Base-by-base conservation (phyloP, 2,888 invertebrate species). In the Rhorus exstirpatorius region DNA sequence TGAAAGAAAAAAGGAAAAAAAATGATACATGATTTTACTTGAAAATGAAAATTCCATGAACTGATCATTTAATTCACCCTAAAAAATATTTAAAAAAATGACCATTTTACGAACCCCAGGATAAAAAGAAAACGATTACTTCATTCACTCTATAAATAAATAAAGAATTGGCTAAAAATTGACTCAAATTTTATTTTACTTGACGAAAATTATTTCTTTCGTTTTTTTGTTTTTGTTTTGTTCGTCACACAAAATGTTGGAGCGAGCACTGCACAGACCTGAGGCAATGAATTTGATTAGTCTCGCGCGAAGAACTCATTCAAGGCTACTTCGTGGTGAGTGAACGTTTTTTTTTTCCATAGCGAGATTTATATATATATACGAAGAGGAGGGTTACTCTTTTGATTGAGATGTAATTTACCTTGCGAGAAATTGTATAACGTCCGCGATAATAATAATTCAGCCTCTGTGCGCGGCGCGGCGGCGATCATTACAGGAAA, bases 281-380 rank as follows among this genome's bases (percentile, higher is more conserved):
- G 78, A 58, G 80, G 84, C 84, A 83, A 80, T 83, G 84, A 83
- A 84, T 84, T 83, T 76, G 84, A 83, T 84, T 84, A 79, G 81
- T 83, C 83, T 83, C 84, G 84, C 84, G 79, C 72, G 79, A 81
- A 78, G 81, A 68, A 61, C 67, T 72, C 78, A 83, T 79, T 76
- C 80, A 79, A 80, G 83, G 61, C 76, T 71, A 60, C n/a, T 63
- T 58, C 70, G 63, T 70, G 38, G 53, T 46, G 35, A 26, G 38
- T 71, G 10, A n/a, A n/a, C n/a, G n/a, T n/a, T 17, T 55, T 35
- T 46, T 60, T 17, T 35, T 12, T 58, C 24, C 46, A 49, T 35
- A n/a, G n/a, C n/a, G n/a, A n/a, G n/a, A n/a, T 44, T 26, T 26
- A 3, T 1, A 19, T 60, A 49, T 35, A 12, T 17, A 44, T 55